These are phyloP conservation scores for Rhagonycha lutea DNA, from an alignment of 2,888 invertebrate species.

Conservation along the genomic window DNA sequence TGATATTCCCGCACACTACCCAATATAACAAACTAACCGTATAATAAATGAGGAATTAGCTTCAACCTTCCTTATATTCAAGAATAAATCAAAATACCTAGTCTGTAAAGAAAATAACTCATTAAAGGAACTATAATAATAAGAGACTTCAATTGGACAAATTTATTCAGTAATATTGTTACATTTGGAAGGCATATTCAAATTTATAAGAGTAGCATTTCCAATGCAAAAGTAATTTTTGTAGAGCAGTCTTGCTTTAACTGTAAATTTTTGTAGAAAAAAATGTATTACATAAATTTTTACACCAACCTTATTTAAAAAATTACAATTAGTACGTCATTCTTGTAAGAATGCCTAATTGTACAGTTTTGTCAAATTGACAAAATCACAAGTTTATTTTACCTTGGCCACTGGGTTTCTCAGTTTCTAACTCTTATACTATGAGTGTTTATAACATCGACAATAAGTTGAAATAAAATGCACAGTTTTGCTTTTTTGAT, in stretches of 20 bases:
- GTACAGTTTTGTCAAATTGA: neutral
- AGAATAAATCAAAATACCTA: too few relatives aligned
- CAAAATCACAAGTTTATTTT: neutral
- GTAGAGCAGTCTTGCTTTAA: neutral
- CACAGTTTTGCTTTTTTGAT: neutral
- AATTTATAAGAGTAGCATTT: neutral
- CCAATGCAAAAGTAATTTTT: neutral
- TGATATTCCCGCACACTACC: too few relatives aligned
- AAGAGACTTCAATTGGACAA: neutral
- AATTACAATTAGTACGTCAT: neutral
- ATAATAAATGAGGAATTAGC: too few relatives aligned
- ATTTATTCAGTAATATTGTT: neutral
- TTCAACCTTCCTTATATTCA: too few relatives aligned
- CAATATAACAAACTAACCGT: too few relatives aligned
- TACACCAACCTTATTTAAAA: neutral
- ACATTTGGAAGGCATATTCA: neutral
- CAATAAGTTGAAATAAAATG: neutral
- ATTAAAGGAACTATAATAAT: neutral
- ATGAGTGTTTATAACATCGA: neutral
- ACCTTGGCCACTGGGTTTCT: neutral
- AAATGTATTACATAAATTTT: neutral
- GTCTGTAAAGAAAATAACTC: too few relatives aligned
- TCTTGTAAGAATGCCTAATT: too few relatives aligned
- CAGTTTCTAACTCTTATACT: neutral
- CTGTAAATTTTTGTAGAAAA: neutral